These are phyloP conservation scores for Mamestra brassicae DNA, from an alignment of 2,888 invertebrate species.

Conservation along the genomic window DNA sequence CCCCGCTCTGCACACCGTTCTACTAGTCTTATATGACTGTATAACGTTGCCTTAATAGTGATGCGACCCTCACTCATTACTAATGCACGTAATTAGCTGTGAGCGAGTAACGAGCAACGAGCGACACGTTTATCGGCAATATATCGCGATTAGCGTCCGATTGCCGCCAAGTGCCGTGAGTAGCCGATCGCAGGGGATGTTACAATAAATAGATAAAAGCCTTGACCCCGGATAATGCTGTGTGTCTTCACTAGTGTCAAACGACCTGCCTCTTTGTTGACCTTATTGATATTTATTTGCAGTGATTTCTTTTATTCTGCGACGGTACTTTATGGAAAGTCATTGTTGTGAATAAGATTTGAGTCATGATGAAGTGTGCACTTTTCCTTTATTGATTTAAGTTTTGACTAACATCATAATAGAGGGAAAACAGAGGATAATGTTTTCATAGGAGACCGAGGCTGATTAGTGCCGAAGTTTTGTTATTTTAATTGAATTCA, in stretches of 20 bases:
- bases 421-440: neutral
- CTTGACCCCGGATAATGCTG: constrained; percentile 73
- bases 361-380: neutral
- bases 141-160: constrained; percentile 85
- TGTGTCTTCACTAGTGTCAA: constrained; percentile 87
- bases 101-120: constrained; percentile 80
- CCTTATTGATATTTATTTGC: constrained; percentile 68
- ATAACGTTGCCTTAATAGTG: constrained; percentile 39
- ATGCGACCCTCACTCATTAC: constrained; percentile 79
- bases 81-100: constrained; percentile 88
- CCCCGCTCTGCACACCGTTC: neutral
- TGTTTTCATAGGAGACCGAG: neutral
- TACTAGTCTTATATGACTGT: neutral
- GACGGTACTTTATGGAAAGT: neutral
- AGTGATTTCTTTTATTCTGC: constrained; percentile 60
- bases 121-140: constrained; percentile 82
- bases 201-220: constrained; percentile 76
- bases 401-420: neutral
- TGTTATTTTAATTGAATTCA: neutral
- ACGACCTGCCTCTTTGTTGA: constrained; percentile 59
- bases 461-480: neutral
- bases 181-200: constrained; percentile 72
- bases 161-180: constrained; percentile 84
- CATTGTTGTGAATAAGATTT: neutral
- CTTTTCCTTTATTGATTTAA: neutral